Base-by-base conservation (phyloP, 2,888 invertebrate genomes). In the Argyresthia albistria region DNA sequence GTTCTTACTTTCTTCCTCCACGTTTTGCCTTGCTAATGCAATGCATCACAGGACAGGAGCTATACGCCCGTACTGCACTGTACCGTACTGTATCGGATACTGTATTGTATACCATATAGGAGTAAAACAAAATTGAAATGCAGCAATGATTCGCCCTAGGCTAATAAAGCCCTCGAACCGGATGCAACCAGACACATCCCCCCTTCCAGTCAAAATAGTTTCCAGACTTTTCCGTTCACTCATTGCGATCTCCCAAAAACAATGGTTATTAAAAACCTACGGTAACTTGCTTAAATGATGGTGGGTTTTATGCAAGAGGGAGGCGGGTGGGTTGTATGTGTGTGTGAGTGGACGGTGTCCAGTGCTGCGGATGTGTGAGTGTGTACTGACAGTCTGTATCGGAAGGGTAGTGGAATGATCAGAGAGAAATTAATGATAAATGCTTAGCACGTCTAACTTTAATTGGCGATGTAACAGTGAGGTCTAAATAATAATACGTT, bases 201-300 rank as follows among this genome's bases (percentile, higher is more conserved):
- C 46, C 37, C 25, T n/a, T 14, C 15, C 52, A 37, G 52, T 46
- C 62, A 67, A 69, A 69, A 71, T 76, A 76, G 75, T 76, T 73
- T 64, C 65, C 78, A 76, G 79, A 78, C 76, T 70, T 72, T 68
- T 66, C 68, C 70, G 25, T 25, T 25, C 25, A 74, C 83, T 84
- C 82, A 86, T 86, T 87, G 82, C 82, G 80, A 87, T 86, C 80
- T 81, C 70, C 82, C 77, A 86, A 86, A 86, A 86, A 87, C 86
- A 86, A 87, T 86, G 86, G 84, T 84, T 87, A 87, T 86, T 87
- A 86, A 83, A 84, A 82, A 76, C 69, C 69, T 79, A 72, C 65
- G 63, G 53, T 55, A 58, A 59, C 62, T 59, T 60, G 64, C 69
- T 73, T 69, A 72, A 73, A 74, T 75, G 73, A 73, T 79, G 67